Conservation (phyloP, 2,113 vertebrate species). For the Zosterops borbonicus region DNA sequence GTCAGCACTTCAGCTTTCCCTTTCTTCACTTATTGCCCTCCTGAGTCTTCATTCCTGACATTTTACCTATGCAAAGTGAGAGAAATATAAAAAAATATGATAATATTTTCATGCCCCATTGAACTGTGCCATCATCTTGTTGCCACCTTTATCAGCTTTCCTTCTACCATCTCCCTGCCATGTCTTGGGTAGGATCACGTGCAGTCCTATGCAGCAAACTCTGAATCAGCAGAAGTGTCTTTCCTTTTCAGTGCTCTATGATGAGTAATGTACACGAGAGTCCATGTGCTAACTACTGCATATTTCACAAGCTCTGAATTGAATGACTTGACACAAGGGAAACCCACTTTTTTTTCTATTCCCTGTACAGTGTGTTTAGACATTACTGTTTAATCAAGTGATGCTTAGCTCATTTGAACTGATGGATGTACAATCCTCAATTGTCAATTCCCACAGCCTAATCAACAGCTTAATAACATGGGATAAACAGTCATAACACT, state of each 20-base stretch:
- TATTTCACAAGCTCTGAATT: slow-evolving; percentile 3
- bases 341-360: slow-evolving; percentile 3
- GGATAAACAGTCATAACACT: not conserved
- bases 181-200: not conserved
- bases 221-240: not conserved
- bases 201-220: not conserved
- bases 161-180: not conserved
- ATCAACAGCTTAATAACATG: slow-evolving; percentile 27
- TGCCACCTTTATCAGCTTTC: not conserved
- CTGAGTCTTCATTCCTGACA: not conserved
- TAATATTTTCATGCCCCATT: not conserved
- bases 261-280: not conserved
- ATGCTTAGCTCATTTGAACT: slow-evolving; percentile 9
- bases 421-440: not conserved
- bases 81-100: not conserved
- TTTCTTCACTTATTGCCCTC: not conserved
- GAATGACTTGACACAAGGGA: not conserved
- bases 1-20: not conserved
- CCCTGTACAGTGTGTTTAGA: not conserved
- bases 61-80: not conserved
- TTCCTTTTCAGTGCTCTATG: not conserved
- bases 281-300: not conserved
- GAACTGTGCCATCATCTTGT: not conserved
- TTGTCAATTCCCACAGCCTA: not conserved
- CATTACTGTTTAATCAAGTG: slow-evolving; percentile 40